These are phyloP conservation scores for Rotaria magnacalcarata DNA, from an alignment of 2,888 invertebrate genomes.

Conservation along the genomic window DNA sequence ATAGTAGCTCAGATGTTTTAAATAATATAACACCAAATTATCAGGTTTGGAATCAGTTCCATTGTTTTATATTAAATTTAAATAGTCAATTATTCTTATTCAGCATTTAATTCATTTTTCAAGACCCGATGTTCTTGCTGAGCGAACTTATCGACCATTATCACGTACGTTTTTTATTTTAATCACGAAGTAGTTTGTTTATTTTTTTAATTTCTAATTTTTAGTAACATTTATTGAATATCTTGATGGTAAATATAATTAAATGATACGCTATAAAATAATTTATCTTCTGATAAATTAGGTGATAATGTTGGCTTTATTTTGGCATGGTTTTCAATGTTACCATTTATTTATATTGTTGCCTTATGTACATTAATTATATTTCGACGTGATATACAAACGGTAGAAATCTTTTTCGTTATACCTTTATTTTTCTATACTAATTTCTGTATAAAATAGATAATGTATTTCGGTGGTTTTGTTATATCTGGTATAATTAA, in stretches of 20 bases:
- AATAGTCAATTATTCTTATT: background rate
- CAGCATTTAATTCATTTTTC: background rate
- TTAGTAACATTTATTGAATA: conserved; percentile 19
- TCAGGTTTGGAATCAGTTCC: background rate
- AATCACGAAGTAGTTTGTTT: too few species aligned
- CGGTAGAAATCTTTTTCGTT: conserved; percentile 65
- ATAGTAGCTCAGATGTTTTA: background rate
- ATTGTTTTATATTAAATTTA: background rate
- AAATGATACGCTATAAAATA: background rate
- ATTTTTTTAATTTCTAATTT: background rate
- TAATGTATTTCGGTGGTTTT: conserved; percentile 75
- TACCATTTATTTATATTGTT: conserved; percentile 76
- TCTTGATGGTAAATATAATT: background rate
- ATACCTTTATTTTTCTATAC: background rate
- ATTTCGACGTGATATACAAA: conserved; percentile 82
- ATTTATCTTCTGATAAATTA: conserved; percentile 53
- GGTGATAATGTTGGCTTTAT: conserved; percentile 77
- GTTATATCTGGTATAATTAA: conserved; percentile 74
- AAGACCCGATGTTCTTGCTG: background rate
- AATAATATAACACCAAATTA: background rate
- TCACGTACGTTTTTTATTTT: background rate
- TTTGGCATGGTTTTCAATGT: conserved; percentile 74
- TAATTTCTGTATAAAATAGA: conserved; percentile 63
- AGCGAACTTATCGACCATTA: conserved; percentile 14
- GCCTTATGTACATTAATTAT: conserved; percentile 78